Conservation (phyloP, 2,113 vertebrate genomes). For the Nycticryphes semicollaris region DNA sequence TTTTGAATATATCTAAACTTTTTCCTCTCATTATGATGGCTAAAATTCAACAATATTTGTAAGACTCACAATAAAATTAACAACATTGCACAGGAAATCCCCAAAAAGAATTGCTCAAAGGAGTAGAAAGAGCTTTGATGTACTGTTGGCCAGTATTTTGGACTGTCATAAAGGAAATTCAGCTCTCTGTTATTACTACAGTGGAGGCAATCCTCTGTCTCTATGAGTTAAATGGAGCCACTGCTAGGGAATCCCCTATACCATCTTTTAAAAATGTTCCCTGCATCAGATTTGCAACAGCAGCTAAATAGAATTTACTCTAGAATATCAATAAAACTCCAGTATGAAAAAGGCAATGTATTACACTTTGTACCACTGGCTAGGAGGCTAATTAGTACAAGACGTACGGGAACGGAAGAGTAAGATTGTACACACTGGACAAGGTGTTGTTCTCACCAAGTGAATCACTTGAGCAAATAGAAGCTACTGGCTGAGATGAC, state of each 20-base stretch:
- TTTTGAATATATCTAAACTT: neutral
- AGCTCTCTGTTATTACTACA: neutral
- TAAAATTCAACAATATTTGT: neutral
- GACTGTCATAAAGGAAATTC: neutral
- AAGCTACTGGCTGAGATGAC: neutral
- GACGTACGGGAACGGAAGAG: neutral
- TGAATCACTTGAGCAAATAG: neutral
- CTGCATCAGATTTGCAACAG: neutral
- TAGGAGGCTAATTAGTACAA: neutral
- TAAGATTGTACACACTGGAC: neutral
- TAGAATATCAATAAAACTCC: neutral
- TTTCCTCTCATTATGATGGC: neutral
- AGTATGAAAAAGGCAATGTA: neutral
- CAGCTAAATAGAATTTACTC: neutral
- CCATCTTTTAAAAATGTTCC: neutral
- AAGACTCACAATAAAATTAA: neutral
- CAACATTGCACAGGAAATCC: neutral
- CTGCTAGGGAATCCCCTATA: neutral
- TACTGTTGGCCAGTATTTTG: neutral
- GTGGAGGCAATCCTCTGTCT: neutral
- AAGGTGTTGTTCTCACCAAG: neutral
- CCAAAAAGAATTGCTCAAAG: neutral
- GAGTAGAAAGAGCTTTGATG: neutral
- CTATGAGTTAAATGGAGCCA: neutral
- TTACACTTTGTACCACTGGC: neutral